These are phyloP conservation scores for Leptatherina wallacei DNA, from an alignment of 2,797 vertebrate species.

Conservation along the genomic window DNA sequence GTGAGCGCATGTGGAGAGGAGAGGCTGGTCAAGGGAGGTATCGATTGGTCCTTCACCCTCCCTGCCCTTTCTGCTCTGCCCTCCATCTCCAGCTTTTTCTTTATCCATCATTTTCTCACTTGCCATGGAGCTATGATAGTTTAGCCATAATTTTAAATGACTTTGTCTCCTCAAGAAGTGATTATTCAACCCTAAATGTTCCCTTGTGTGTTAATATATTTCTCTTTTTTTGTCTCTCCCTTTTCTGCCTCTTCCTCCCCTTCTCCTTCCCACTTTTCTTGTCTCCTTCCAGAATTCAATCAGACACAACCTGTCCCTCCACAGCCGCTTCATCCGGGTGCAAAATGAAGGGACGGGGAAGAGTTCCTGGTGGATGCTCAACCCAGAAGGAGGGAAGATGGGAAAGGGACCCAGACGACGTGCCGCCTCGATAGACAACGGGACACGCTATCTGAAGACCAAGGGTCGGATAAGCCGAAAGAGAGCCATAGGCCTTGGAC, in stretches of 20 bases:
- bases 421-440: conserved; percentile 91
- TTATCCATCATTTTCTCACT: conserved; percentile 53
- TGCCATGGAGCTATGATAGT: conserved; percentile 51
- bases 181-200: conserved; percentile 70
- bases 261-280: conserved; percentile 39
- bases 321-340: conserved; percentile 95
- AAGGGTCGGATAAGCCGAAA: conserved; percentile 92
- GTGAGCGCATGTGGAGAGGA: conserved; percentile 71
- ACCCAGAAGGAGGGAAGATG: conserved; percentile 94
- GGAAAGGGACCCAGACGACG: conserved; percentile 92
- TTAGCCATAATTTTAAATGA: conserved; percentile 64
- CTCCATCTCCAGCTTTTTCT: conserved; percentile 56
- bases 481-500: conserved; percentile 80
- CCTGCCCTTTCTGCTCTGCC: conserved; percentile 61
- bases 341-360: conserved; percentile 97
- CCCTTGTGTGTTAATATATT: conserved; percentile 50
- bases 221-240: conserved; percentile 28
- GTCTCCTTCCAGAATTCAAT: conserved; percentile 91
- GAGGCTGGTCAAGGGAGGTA: conserved; percentile 75
- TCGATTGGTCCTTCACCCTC: conserved; percentile 78
- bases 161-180: conserved; percentile 67
- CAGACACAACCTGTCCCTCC: conserved; percentile 96
- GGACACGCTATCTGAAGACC: conserved; percentile 93
- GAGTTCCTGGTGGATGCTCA: conserved; percentile 99
- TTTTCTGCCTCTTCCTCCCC: conserved; percentile 1